Evolutionary conservation across 30 jellyfish, hydroid and myxozoan genomes (phyloP).

Genomic region (Nemopilema nomurai): DNA sequence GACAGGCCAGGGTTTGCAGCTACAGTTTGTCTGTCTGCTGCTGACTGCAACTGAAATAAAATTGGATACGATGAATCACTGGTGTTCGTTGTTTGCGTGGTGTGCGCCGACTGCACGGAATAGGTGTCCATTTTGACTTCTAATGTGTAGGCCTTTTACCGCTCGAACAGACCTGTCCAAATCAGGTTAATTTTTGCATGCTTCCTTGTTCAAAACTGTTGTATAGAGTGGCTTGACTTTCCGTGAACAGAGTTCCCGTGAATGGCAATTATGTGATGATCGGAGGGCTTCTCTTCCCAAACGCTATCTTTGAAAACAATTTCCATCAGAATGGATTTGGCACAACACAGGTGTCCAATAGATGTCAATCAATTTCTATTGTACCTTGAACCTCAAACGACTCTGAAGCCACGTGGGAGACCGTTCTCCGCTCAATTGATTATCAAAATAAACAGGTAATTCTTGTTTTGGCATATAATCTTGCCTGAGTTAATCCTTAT

Average conservation of each 20-base stretch:
- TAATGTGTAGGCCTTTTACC: not conserved
- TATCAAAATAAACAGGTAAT: not conserved
- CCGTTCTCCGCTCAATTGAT: not conserved
- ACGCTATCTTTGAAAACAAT: not conserved
- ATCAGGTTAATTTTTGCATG: not conserved
- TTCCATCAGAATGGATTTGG: not conserved
- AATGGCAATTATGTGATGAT: not conserved
- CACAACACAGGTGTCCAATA: not conserved
- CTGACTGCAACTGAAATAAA: constrained; percentile 50
- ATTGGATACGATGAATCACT: constrained; percentile 63
- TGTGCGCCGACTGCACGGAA: constrained; percentile 32
- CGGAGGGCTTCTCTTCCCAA: not conserved
- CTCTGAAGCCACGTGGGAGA: not conserved
- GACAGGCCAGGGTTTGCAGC: constrained; percentile 23
- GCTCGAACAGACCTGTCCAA: not conserved
- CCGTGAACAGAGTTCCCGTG: not conserved
- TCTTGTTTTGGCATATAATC: not conserved
- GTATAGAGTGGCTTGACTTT: not conserved
- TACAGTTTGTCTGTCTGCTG: constrained; percentile 11
- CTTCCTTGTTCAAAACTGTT: not conserved
- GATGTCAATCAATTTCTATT: not conserved
- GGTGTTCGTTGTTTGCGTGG: constrained; percentile 50
- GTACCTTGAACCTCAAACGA: not conserved
- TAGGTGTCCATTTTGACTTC: constrained; percentile 13
- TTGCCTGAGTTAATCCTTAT: no score